Percentiles rank a stretch among this genome's conserved stretches.
phyloP scores from a whole-genome alignment of 2,888 invertebrate genomes.

The Pandemis corylana region DNA sequence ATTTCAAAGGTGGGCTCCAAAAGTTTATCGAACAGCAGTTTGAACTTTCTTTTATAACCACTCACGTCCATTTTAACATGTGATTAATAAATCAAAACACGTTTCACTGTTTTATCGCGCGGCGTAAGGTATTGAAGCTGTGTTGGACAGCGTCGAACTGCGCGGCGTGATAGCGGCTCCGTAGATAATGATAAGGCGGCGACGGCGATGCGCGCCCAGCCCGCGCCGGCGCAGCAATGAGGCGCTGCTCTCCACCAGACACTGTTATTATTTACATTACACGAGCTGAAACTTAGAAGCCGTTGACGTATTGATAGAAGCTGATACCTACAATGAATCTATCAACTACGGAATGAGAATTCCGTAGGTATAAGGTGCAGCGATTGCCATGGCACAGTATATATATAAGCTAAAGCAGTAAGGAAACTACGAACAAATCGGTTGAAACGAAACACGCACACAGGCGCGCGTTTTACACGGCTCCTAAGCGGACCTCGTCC shows the following conservation, averaged over 20 bases:
- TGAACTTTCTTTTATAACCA: conserved; percentile 53
- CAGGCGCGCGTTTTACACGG: too few relatives aligned
- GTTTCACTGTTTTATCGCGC: conserved; percentile 1
- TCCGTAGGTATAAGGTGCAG: neutral
- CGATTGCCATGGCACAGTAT: too few relatives aligned
- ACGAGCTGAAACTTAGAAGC: neutral
- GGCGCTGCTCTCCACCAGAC: neutral
- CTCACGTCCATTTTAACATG: conserved; percentile 52
- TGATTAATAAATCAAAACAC: neutral
- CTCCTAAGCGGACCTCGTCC: too few relatives aligned
- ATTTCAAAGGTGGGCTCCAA: conserved; percentile 54
- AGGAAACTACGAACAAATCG: too few relatives aligned
- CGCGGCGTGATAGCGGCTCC: neutral
- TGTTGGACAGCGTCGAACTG: neutral
- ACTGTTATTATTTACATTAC: neutral
- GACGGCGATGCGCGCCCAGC: neutral
- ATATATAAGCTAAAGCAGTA: too few relatives aligned
- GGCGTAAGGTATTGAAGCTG: neutral
- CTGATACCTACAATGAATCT: neutral
- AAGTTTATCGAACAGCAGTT: conserved; percentile 52
- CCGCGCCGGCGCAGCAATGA: conserved; percentile 8
- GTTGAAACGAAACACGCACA: too few relatives aligned
- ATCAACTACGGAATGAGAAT: neutral
- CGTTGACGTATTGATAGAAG: conserved; percentile 1
- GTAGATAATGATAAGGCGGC: conserved; percentile 3